Base-by-base conservation (phyloP, 2,888 invertebrate genomes). In the Melieria omissa region DNA sequence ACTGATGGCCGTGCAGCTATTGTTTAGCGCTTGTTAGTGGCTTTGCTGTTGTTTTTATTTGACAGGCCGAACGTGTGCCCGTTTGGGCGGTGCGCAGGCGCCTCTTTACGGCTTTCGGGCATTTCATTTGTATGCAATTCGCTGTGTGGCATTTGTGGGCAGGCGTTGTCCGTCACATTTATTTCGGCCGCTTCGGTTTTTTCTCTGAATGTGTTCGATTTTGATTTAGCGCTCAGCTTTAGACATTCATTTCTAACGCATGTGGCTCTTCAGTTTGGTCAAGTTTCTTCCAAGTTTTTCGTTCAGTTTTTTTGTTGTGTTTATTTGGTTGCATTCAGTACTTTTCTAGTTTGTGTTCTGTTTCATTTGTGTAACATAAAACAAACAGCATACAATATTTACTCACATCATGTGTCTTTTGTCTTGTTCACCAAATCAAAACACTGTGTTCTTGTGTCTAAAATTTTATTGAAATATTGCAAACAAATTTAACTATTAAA, bases 371-470 rank as follows among this genome's bases (percentile, higher is more conserved):
- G 72, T 75, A 71, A 65, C 73, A 41, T 47, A 74, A 74, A 73
- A 76, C 74, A 74, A 79, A 77, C 60, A 63, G 47, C 65, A 64
- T 74, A 77, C 70, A 78, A 78, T 76, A 83, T 82, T 83, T 83
- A 83, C 85, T 84, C 84, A 83, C 84, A 85, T 84, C 84, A 84
- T 85, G 82, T 82, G 85, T 86, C 82, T 85, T 83, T 87, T 84
- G 87, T 85, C 84, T 84, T 86, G 85, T 79, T 85, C 85, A 86
- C 85, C 82, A 81, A 82, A 80, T 42, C 47, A 60, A 64, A 65
- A 64, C 70, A 70, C 70, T 60, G 70, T 65, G 70, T 65, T 64
- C 47, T 65, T 65, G 70, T 65, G 14, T 58, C 45, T 42, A 46
- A 58, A 29, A 29, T 29, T 29, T 29, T 29, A 29, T 29, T 29